Conservation (phyloP, 92 coral and sea anemone species). For the Chrysogorgia sp. region DNA sequence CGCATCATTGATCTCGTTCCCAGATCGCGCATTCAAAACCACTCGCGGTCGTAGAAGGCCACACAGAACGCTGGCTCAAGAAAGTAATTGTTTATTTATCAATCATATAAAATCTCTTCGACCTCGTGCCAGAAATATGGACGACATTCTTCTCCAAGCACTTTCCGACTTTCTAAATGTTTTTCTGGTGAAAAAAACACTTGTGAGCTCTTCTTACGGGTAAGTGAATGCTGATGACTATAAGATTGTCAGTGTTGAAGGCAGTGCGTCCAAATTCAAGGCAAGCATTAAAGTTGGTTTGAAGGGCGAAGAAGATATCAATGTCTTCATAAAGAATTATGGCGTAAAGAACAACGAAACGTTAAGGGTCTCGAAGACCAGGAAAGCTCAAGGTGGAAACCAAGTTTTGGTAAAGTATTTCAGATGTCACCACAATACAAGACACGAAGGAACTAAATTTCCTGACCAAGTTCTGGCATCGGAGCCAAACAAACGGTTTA, state of each 20-base stretch:
- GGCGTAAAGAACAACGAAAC: no score
- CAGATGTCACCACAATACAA: neutral
- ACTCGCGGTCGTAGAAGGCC: no score
- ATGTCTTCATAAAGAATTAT: no score
- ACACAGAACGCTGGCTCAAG: no score
- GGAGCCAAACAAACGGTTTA: neutral
- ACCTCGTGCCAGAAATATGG: neutral
- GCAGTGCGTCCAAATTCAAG: neutral
- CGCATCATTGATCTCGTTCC: conserved; percentile 1
- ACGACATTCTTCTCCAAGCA: neutral
- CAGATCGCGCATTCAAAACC: neutral
- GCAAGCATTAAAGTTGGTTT: neutral
- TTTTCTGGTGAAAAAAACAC: conserved; percentile 16
- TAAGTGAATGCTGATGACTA: neutral
- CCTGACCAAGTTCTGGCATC: conserved; percentile 4
- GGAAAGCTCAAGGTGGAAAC: neutral
- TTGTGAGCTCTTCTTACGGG: conserved; percentile 1
- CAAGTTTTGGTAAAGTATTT: neutral
- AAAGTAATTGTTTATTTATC: no score
- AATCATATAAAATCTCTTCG: no score
- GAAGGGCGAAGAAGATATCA: neutral
- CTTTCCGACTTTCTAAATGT: neutral
- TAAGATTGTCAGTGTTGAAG: neutral
- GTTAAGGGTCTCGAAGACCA: neutral
- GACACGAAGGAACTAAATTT: neutral